phyloP scores from a whole-genome alignment of 2,888 invertebrate genomes.

The Rosalia funebris region DNA sequence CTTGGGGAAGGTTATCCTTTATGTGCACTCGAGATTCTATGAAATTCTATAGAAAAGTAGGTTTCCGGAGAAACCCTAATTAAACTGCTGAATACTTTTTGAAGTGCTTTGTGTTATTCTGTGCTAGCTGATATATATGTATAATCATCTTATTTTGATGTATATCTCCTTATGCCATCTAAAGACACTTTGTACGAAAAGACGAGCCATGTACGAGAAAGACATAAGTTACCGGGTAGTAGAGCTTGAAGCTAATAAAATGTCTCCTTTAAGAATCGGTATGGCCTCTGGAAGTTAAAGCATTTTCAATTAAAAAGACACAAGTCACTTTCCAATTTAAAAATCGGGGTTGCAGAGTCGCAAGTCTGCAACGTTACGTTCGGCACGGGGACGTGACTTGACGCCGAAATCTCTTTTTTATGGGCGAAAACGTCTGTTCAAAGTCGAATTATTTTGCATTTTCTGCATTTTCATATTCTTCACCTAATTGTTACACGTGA shows the following conservation, averaged over 20 bases:
- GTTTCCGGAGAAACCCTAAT: no score
- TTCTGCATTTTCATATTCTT: neutral
- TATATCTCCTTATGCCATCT: no score
- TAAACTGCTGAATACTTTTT: no score
- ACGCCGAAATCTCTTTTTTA: neutral
- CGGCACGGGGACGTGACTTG: neutral
- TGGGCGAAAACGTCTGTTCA: neutral
- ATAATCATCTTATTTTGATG: no score
- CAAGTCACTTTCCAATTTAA: conserved; percentile 10
- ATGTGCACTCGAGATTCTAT: no score
- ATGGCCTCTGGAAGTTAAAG: neutral
- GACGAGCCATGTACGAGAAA: no score
- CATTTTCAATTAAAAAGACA: conserved; percentile 14
- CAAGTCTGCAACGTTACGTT: neutral
- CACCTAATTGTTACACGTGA: neutral
- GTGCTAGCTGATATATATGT: no score
- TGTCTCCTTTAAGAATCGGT: neutral
- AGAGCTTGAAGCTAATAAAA: neutral
- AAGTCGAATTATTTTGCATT: neutral
- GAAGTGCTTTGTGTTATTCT: no score
- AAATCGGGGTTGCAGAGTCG: neutral
- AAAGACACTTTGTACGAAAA: no score
- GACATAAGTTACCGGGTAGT: neutral
- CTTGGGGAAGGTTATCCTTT: no score
- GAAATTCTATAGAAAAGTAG: no score